phyloP scores from a whole-genome alignment of 2,797 vertebrate species.

The Florisuga fusca region DNA sequence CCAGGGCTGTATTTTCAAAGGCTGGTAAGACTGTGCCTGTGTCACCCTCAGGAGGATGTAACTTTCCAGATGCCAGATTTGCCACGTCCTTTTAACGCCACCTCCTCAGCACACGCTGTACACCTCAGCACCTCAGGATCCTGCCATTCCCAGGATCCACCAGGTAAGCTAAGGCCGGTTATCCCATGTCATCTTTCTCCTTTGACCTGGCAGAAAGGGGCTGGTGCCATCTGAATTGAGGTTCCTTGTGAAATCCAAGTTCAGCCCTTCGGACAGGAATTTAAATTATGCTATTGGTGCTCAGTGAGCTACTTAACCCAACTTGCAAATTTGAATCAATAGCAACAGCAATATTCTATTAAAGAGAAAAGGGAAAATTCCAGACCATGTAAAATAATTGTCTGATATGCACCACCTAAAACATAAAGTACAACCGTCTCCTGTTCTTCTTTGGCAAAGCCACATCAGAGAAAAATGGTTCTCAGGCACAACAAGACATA shows the following conservation, averaged over 20 bases:
- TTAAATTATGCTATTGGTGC: not conserved
- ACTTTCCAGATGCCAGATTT: not conserved
- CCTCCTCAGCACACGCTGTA: not conserved
- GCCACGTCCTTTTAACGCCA: not conserved
- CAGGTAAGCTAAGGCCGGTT: not conserved
- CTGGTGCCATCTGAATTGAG: not conserved
- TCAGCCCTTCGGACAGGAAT: not conserved
- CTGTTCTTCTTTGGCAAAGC: not conserved
- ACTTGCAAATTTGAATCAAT: not conserved
- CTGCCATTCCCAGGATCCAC: not conserved
- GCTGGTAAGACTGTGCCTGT: not conserved
- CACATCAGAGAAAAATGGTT: not conserved
- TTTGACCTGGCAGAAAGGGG: not conserved
- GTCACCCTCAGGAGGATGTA: rapidly evolving
- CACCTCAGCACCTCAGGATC: not conserved
- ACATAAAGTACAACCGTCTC: not conserved
- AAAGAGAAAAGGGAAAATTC: not conserved
- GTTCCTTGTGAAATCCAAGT: not conserved
- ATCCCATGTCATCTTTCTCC: not conserved
- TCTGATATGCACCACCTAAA: not conserved
- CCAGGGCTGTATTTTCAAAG: not conserved
- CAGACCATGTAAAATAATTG: not conserved
- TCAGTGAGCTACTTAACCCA: not conserved
- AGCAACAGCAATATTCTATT: not conserved
- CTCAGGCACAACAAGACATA: not conserved